Evolutionary conservation across 2,113 vertebrate genomes (phyloP), one percentile per base, ranked within the genome.

Genomic region (Malurus alboscapulatus): DNA sequence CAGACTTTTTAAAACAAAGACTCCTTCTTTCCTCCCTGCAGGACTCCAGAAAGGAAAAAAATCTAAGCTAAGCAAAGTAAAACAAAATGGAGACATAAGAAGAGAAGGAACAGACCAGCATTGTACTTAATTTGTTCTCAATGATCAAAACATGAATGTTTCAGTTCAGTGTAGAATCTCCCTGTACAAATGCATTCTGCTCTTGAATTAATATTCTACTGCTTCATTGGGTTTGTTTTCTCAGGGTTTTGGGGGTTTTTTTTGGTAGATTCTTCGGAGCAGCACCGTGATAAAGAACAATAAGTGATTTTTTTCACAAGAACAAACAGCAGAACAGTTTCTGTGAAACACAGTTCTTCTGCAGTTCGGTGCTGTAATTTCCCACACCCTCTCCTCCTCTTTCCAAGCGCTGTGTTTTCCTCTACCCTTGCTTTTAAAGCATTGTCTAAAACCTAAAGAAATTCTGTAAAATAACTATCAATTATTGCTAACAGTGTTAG

Each of bases 1-100:
- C 88, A 95, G 73, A 80, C 57, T 68, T 92, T 92, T 87, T 87
- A 75, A 94, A 96, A 97, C 96, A 97, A 97, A 96, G 91, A 42
- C 83, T 92, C 92, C 85, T 95, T 97, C 84, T 96, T 95, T 92
- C 78, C 73, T 95, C 93, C 59, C 89, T 89, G 92, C 87, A 95
- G 85, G 91, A 83, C 71, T 96, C 84, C 83, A 81, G 42, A 93
- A 96, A 84, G 47, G 54, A 73, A 88, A 89, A 89, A 95, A 95
- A 93, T 54, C 87, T 83, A 91, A 96, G 62, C 86, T 87, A 94
- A 92, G 89, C 44, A 93, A 93, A 95, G 72, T 75, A 90, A 93
- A 90, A 47, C 74, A 93, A 89, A 94, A 90, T 81, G 66, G 74
- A 88, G 85, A 87, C 47, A 54, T 50, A 88, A 84, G 75, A 72